Conservation (phyloP, 2,113 vertebrate species). For the Argyrosomus japonicus region DNA sequence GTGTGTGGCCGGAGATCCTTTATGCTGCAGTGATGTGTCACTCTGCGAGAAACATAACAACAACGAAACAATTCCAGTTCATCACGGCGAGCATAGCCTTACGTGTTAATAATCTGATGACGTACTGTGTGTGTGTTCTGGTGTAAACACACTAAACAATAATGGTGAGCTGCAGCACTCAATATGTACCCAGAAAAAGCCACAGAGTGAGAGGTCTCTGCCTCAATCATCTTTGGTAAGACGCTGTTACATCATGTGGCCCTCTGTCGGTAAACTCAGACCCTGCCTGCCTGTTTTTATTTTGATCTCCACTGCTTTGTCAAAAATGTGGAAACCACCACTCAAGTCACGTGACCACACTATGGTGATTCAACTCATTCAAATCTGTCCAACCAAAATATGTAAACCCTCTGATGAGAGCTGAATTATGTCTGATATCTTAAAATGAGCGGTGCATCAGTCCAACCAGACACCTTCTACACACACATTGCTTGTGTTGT, state of each 20-base stretch:
- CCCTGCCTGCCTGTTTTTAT: background rate
- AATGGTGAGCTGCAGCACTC: no score
- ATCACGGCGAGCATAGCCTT: background rate
- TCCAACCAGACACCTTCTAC: no score
- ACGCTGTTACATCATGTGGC: constrained; percentile 38
- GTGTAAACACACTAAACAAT: no score
- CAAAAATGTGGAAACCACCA: background rate
- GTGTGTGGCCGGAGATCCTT: constrained; percentile 63
- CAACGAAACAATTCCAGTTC: accelerated
- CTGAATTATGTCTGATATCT: no score
- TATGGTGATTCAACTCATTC: no score
- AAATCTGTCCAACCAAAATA: no score
- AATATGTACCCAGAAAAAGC: background rate
- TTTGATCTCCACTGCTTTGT: background rate
- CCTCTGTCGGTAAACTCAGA: constrained; percentile 27
- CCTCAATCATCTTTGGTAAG: background rate
- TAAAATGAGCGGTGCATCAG: no score
- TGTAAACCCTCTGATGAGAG: no score
- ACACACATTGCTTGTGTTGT: no score
- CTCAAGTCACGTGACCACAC: background rate
- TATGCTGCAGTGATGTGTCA: accelerated
- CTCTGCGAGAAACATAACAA: background rate
- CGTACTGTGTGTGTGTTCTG: no score
- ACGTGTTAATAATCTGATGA: no score
- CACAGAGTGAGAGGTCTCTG: constrained; percentile 12